phyloP scores from a whole-genome alignment of 2,888 invertebrate genomes.

The Platypus cylindrus region DNA sequence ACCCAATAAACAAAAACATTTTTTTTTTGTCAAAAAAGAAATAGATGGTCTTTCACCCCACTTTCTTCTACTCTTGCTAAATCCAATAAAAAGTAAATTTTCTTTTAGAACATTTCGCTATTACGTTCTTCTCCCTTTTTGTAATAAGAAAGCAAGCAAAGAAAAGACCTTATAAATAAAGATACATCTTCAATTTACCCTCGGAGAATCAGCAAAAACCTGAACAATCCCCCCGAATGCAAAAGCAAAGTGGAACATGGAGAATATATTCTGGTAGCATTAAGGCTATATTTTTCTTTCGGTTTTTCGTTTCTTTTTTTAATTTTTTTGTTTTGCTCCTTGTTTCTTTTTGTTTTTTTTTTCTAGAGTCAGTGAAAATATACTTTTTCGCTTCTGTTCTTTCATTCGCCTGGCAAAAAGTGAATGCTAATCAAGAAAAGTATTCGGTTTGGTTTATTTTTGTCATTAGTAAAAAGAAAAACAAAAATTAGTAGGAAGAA shows the following conservation, averaged over 20 bases:
- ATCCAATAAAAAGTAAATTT: too few relatives aligned
- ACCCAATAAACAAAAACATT: too few relatives aligned
- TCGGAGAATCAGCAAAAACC: background rate
- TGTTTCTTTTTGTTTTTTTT: background rate
- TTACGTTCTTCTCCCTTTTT: too few relatives aligned
- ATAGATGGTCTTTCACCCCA: too few relatives aligned
- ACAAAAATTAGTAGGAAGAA: too few relatives aligned
- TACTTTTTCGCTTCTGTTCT: too few relatives aligned
- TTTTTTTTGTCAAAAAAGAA: too few relatives aligned
- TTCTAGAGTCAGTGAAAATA: too few relatives aligned
- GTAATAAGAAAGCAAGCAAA: too few relatives aligned
- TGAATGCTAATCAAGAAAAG: background rate
- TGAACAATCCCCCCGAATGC: background rate
- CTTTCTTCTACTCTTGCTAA: too few relatives aligned
- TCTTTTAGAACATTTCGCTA: too few relatives aligned
- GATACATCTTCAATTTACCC: background rate
- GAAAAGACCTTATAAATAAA: conserved; percentile 1
- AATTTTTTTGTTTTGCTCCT: background rate
- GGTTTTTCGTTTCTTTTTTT: background rate
- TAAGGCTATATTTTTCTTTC: conserved; percentile 2
- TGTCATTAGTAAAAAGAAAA: background rate
- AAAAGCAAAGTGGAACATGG: background rate
- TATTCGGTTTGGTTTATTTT: background rate
- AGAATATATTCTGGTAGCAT: conserved; percentile 2
- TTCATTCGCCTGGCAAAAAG: background rate